A percentile compares a stretch with the other conserved stretches of the same genome.
Conservation (phyloP, 2,113 vertebrate species). For the Garra rufa region DNA sequence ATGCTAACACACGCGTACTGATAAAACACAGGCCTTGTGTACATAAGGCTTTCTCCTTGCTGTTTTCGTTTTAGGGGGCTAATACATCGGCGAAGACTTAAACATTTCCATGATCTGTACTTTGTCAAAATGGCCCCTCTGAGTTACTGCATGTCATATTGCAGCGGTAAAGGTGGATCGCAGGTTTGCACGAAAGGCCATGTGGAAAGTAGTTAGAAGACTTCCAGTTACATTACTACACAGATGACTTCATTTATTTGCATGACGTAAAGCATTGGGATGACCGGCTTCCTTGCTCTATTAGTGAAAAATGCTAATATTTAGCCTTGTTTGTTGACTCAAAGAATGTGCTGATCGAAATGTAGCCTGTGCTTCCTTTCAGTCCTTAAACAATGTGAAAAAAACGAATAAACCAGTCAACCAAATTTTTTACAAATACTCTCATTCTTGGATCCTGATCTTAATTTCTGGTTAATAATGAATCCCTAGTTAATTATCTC, state of each 20-base stretch:
- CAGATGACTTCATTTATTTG: constrained; percentile 28
- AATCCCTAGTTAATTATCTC: neutral
- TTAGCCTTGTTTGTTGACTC: neutral
- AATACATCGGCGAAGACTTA: constrained; percentile 4
- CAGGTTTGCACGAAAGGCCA: neutral
- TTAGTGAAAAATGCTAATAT: constrained; percentile 20
- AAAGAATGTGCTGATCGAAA: neutral
- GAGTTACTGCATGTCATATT: neutral
- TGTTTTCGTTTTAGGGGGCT: neutral
- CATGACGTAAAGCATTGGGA: constrained; percentile 7
- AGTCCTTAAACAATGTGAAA: neutral
- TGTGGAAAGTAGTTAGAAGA: constrained; percentile 31
- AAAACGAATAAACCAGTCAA: constrained; percentile 10
- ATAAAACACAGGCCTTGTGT: constrained; percentile 28
- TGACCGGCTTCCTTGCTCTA: neutral
- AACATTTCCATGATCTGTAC: constrained; percentile 36
- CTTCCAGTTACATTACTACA: constrained; percentile 7
- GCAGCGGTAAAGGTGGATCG: constrained; percentile 19
- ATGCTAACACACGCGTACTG: constrained; percentile 13
- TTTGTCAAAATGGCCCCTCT: constrained; percentile 30
- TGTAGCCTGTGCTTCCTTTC: neutral
- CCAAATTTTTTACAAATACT: constrained; percentile 15
- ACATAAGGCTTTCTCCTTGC: neutral
- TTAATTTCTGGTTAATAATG: constrained; percentile 2
- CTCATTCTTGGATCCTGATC: neutral